Evolutionary conservation across 1,140 invertebrate genomes (phyloP), one percentile per base, ranked within the genome.

Genomic region (Gonatopus flavifemur): DNA sequence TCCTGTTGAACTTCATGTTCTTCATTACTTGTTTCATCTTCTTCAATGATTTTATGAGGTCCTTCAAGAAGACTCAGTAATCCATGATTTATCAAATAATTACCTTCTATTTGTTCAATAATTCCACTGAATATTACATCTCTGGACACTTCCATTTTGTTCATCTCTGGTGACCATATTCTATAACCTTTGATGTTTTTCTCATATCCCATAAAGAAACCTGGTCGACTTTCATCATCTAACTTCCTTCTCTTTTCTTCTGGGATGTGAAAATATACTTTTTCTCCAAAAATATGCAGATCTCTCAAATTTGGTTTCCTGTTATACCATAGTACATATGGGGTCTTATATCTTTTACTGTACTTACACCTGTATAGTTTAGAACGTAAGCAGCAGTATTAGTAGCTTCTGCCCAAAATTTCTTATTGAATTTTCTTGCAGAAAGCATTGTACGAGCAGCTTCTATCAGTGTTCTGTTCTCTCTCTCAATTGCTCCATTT

Each of bases 181-280:
- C 16, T 36, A 12, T 36, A 16, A 28, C 25, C 25, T 28, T 28
- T 28, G 6, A 28, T 12, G 12, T 28, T 28, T 28, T 28, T 12
- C 6, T 28, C 25, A 12, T 28, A 28, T 28, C 25, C 25, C 12
- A 28, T 12, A 28, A 28, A 28, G 12, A 7, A 28, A 12, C 25
- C 22, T 6, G n/a, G 15, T 12, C n/a, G 20, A 16, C 60, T 56
- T 3, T 67, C 12, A 7, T 6, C 25, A 28, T 28, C 25, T 28
- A 28, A 12, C 25, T 28, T 28, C 12, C 25, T 28, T 12, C 25
- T 28, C 12, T 28, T 28, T 28, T 39, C 21, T 12, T 39, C 22
- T 1, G 37, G 21, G 3, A 22, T 5, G 20, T 39, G 37, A 8
- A n/a, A 12, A 21, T 9, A 39, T 3, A 39, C 37, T 3, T 6